Conservation (phyloP, 2,888 invertebrate genomes). For the Conops quadrifasciatus region DNA sequence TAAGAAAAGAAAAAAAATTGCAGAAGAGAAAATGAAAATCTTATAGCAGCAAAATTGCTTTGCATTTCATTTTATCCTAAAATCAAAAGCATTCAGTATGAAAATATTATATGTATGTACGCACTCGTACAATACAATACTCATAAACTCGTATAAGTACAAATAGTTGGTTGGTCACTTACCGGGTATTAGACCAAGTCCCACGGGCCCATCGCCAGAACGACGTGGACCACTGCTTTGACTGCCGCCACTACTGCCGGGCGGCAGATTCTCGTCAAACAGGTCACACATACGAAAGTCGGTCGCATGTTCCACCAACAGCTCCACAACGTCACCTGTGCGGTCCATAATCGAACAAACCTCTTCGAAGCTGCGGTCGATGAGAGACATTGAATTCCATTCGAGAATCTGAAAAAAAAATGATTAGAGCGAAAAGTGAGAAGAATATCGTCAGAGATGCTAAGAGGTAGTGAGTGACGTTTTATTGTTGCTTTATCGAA, state of each 20-base stretch:
- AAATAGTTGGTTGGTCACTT: too few species aligned
- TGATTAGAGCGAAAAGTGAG: not conserved
- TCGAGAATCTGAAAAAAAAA: conserved; percentile 75
- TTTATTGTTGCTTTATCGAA: too few species aligned
- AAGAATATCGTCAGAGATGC: not conserved
- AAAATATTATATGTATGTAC: conserved; percentile 40
- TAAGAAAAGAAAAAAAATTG: not conserved
- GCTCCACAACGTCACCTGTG: conserved; percentile 84
- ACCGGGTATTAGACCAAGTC: conserved; percentile 65
- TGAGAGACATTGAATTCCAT: conserved; percentile 89
- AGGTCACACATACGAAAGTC: conserved; percentile 77
- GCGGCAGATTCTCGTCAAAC: conserved; percentile 74
- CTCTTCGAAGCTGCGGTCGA: conserved; percentile 93
- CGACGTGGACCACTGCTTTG: conserved; percentile 63
- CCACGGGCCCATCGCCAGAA: conserved; percentile 64
- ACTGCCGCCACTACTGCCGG: conserved; percentile 62
- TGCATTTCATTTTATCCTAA: not conserved
- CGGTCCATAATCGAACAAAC: conserved; percentile 89
- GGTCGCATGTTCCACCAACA: conserved; percentile 83
- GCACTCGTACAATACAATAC: too few species aligned
- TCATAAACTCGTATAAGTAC: too few species aligned
- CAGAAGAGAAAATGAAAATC: conserved; percentile 22
- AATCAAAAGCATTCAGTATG: conserved; percentile 29
- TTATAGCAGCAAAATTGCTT: not conserved
- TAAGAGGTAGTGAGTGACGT: too few species aligned